phyloP scores from a whole-genome alignment of 2,888 invertebrate genomes.

The Caenorhabditis sp. region DNA sequence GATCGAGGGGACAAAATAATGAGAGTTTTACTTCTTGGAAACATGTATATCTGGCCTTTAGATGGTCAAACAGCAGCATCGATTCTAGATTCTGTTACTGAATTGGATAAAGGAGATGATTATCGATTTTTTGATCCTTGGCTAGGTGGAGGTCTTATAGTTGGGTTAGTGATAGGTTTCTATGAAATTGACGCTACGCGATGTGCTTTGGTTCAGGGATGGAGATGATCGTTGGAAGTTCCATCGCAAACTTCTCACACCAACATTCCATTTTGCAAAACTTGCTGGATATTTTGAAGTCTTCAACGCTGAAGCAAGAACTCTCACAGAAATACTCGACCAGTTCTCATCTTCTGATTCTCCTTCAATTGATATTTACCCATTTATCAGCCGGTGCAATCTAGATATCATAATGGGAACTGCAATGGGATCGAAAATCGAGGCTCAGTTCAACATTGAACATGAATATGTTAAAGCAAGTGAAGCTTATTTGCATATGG shows the following conservation, averaged over 20 bases:
- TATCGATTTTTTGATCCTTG: conserved; percentile 73
- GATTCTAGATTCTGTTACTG: conserved; percentile 67
- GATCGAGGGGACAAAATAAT: too few species aligned
- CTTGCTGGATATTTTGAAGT: conserved; percentile 71
- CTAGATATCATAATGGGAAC: conserved; percentile 72
- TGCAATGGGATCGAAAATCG: conserved; percentile 62
- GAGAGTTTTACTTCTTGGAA: conserved; percentile 7
- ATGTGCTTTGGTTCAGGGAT: too few species aligned
- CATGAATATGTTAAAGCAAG: conserved; percentile 60
- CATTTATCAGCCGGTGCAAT: conserved; percentile 73
- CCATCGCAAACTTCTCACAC: conserved; percentile 74
- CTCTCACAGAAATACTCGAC: conserved; percentile 71
- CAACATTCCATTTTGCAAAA: conserved; percentile 75
- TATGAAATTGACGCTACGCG: too few species aligned
- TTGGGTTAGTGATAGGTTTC: too few species aligned
- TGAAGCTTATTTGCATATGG: conserved; percentile 32
- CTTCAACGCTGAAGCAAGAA: conserved; percentile 37
- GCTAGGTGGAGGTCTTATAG: conserved; percentile 73
- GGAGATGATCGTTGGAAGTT: conserved; percentile 72
- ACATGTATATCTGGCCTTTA: conserved; percentile 28
- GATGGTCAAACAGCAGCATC: conserved; percentile 12
- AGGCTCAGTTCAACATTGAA: conserved; percentile 55
- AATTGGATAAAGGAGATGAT: conserved; percentile 71
- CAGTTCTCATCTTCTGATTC: conserved; percentile 58
- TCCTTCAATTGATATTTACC: conserved; percentile 73